Evolutionary conservation across 2,888 invertebrate species (phyloP), one percentile per base, ranked within the genome.

Genomic region (Drosophila cognata): DNA sequence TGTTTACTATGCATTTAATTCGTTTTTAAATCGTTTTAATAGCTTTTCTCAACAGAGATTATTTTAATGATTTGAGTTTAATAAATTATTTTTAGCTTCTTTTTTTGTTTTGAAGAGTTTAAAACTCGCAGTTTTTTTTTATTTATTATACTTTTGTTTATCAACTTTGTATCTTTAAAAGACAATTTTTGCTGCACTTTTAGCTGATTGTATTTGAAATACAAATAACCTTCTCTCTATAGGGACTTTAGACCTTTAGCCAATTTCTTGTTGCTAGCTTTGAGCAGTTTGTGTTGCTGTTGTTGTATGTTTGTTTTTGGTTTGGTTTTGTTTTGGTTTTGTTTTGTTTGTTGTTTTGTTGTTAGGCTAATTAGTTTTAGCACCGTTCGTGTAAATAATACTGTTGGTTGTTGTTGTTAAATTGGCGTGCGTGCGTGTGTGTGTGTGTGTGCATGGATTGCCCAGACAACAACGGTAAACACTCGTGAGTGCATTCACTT

Each of bases 351-450:
- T 21, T 28, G 31, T 35, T 35, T 35, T 41, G 52, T 63, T 50
- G 36, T 38, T 33, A 52, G 29, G 58, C 50, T 65, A 46, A 53
- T 51, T 60, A 60, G 50, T 56, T 51, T 29, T 56, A 56, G 73
- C 73, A 68, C 55, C 51, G 36, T 57, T 65, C 28, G 35, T 68
- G 74, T 74, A 75, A 69, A 65, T 75, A 75, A 75, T 75, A 75
- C 75, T 75, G 74, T 65, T 67, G 55, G 52, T 58, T 66, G 25
- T 46, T 73, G 18, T 55, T 36, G 28, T 16, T 25, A 16, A 46
- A 48, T 53, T 25, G 28, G 21, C 43, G 36, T 36, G 29, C 4
- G 28, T 28, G 28, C 4, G 28, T 28, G 28, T 28, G 46, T 21
- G n/a, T 6, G 35, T 52, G 31, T 21, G 35, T 8, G 28, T 51